phyloP scores from a whole-genome alignment of 1,140 invertebrate species.

The Euura lappo region DNA sequence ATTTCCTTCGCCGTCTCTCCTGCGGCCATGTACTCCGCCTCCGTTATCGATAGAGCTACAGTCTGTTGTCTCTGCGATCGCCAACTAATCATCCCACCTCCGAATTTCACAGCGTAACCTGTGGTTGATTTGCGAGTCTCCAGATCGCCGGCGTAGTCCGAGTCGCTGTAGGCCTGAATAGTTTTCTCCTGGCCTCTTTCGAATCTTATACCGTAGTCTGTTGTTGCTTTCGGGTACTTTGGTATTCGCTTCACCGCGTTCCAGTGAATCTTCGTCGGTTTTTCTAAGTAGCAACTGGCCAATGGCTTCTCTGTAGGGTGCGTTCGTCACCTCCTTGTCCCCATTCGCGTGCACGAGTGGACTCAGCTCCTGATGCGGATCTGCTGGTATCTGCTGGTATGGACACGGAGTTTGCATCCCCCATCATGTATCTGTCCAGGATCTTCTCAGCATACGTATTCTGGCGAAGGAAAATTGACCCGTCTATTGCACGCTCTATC shows the following conservation, averaged over 20 bases:
- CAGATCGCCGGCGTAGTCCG: slow-evolving; percentile 33
- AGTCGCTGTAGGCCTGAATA: slow-evolving; percentile 29
- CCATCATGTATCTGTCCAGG: slow-evolving; percentile 21
- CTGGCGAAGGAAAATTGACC: slow-evolving; percentile 28
- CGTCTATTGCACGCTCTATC: slow-evolving; percentile 15
- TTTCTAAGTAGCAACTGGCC: slow-evolving; percentile 33
- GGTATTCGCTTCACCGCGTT: slow-evolving; percentile 31
- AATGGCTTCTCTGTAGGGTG: slow-evolving; percentile 38
- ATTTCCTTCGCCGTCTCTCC: slow-evolving; percentile 14
- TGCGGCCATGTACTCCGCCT: slow-evolving; percentile 41
- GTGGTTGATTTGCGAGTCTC: slow-evolving; percentile 33
- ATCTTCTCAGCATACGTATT: slow-evolving; percentile 19
- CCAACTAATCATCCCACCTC: slow-evolving; percentile 39
- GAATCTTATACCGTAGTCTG: slow-evolving; percentile 9
- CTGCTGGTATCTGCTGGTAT: slow-evolving; percentile 22
- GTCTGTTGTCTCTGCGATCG: slow-evolving; percentile 42
- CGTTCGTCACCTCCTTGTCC: slow-evolving; percentile 25
- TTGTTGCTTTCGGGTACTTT: slow-evolving; percentile 31
- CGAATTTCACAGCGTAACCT: slow-evolving; percentile 36
- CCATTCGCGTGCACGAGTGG: neutral
- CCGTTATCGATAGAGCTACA: slow-evolving; percentile 47
- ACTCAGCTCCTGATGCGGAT: slow-evolving; percentile 11
- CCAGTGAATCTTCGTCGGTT: slow-evolving; percentile 31
- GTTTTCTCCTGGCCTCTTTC: neutral
- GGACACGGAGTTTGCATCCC: slow-evolving; percentile 16